Evolutionary conservation across 2,797 vertebrate genomes (phyloP), one percentile per base, ranked within the genome.

Genomic region (Hydrophis major): DNA sequence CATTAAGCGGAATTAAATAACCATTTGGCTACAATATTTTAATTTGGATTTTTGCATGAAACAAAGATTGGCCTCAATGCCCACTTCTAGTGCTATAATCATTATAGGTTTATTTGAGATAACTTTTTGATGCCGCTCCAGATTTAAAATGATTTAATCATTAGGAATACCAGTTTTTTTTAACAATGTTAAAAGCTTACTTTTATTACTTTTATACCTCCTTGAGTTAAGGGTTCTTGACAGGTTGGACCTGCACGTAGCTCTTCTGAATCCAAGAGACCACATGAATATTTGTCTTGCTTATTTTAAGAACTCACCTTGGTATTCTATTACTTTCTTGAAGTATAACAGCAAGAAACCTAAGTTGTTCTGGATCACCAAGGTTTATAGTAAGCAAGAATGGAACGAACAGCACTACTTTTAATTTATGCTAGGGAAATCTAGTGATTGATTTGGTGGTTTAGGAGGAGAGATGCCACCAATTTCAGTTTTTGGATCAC

Each of bases 401-500:
- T 20, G 56, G 78, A n/a, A 55, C 22, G 18, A 11, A 94, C 47
- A 55, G 20, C 86, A 90, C 61, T 74, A 4, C 18, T 32, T 92
- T 93, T 42, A 1, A 1, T 94, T 92, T 87, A 6, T 91, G 66
- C 42, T 47, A 63, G 3, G 59, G 12, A 86, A 89, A 1, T 91
- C 88, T 92, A 86, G 91, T 92, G 25, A 37, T 93, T 6, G 2
- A 25, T 94, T 92, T 32, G 53, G 87, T 87, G 90, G 55, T 78
- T 88, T 83, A 92, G 66, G 60, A 55, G 55, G 92, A 94, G 92
- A 22, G 56, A 4, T 86, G 88, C 55, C 50, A 47, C 94, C 8
- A 3, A 32, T 95, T 87, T 61, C 89, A 92, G 61, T 93, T 50
- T 6, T 28, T 92, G 88, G 59, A 92, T 93, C 92, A 13, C 90